Percentiles rank a stretch among this genome's conserved stretches.
These are phyloP conservation scores for Cyaniris semiargus DNA, from an alignment of 2,888 invertebrate genomes.

Conservation along the genomic window DNA sequence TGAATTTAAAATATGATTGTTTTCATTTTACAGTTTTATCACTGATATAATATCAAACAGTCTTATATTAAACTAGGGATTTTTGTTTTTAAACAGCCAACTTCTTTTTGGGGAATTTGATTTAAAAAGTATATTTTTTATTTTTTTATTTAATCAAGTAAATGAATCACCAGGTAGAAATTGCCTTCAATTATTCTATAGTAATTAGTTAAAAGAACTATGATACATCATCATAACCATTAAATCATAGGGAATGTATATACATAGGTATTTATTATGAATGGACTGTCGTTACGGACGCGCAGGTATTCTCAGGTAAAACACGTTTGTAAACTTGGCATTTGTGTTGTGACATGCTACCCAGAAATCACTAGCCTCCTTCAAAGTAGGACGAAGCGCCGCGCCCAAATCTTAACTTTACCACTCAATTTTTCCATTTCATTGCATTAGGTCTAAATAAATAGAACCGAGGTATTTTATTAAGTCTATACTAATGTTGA, in stretches of 20 bases:
- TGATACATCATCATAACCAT: not conserved
- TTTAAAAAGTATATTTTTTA: no score
- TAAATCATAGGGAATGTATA: not conserved
- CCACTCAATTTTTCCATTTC: slow-evolving; percentile 28
- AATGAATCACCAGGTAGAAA: no score
- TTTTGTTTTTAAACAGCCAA: no score
- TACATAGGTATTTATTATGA: not conserved
- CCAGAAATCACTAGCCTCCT: slow-evolving; percentile 13
- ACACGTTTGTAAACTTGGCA: slow-evolving; percentile 8
- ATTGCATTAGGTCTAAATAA: not conserved
- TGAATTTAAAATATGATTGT: no score
- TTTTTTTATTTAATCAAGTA: no score
- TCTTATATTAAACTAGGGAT: no score
- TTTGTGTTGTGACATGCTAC: slow-evolving; percentile 26
- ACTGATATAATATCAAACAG: no score
- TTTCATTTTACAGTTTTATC: no score
- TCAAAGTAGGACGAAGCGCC: slow-evolving; percentile 69
- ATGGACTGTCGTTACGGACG: not conserved
- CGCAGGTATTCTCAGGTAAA: not conserved
- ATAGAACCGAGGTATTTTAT: not conserved
- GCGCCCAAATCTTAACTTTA: slow-evolving; percentile 55
- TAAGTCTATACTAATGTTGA: not conserved
- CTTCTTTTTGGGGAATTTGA: no score
- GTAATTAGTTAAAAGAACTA: not conserved
- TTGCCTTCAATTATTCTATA: no score